phyloP scores from a whole-genome alignment of 2,797 vertebrate genomes.

The Anabas testudineus region DNA sequence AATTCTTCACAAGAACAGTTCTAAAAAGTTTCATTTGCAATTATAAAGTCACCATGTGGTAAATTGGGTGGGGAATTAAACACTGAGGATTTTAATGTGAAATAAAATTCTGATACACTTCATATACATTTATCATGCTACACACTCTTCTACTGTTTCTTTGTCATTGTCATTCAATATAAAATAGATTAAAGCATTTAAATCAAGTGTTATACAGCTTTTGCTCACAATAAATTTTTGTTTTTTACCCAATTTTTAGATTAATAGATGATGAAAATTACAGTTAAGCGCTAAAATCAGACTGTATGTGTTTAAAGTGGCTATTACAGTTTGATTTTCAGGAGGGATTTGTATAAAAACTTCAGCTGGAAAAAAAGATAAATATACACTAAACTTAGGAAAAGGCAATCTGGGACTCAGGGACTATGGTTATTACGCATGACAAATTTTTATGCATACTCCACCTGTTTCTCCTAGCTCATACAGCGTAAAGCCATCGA shows the following conservation, averaged over 20 bases:
- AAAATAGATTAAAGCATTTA: too few relatives aligned
- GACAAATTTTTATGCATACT: constrained; percentile 11
- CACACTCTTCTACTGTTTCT: constrained; percentile 16
- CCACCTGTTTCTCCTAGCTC: constrained; percentile 98
- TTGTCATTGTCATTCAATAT: constrained; percentile 7
- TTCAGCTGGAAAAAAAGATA: too few relatives aligned
- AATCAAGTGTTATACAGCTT: too few relatives aligned
- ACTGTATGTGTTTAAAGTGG: neutral
- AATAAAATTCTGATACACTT: constrained; percentile 22
- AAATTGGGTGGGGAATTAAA: constrained; percentile 22
- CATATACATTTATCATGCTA: constrained; percentile 10
- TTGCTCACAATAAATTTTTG: too few relatives aligned
- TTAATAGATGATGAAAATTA: too few relatives aligned
- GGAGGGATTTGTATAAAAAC: neutral
- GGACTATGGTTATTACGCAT: neutral
- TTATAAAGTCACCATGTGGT: constrained; percentile 23
- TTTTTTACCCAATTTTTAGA: too few relatives aligned
- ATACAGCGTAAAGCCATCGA: constrained; percentile 96
- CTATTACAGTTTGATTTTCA: too few relatives aligned
- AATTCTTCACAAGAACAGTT: constrained; percentile 8
- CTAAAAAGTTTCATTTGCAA: constrained; percentile 29
- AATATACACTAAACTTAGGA: neutral
- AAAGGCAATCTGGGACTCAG: neutral
- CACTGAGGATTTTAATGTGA: constrained; percentile 28
- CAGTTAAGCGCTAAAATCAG: too few relatives aligned